Evolutionary conservation across 23 tunicate genomes (phyloP).

Genomic region (Styela clava): DNA sequence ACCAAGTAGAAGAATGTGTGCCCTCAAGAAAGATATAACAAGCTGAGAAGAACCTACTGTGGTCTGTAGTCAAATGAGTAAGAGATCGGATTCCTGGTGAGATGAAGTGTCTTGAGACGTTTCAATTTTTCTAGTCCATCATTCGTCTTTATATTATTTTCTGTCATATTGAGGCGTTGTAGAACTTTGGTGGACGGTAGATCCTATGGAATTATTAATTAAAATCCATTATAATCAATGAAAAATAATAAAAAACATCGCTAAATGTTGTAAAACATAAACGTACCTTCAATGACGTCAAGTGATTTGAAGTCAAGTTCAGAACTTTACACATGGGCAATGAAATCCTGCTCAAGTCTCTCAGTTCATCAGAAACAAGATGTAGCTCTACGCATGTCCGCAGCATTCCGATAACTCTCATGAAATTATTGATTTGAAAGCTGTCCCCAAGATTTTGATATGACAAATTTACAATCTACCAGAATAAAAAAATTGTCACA

Average conservation of each 20-base stretch:
- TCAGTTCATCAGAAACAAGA: conserved; percentile 52
- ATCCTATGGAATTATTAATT: conserved; percentile 1
- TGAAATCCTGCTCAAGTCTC: conserved; percentile 27
- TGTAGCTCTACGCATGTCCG: conserved; percentile 59
- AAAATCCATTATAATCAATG: too few species aligned
- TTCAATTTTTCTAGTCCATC: conserved; percentile 21
- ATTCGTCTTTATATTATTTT: not conserved
- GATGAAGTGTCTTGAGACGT: conserved; percentile 9
- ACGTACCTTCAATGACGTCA: conserved; percentile 66
- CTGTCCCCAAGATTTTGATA: conserved; percentile 81
- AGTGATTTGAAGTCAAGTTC: conserved; percentile 49
- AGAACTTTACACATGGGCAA: conserved; percentile 50
- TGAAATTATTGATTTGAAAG: conserved; percentile 62
- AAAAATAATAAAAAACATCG: too few species aligned
- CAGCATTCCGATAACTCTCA: conserved; percentile 41
- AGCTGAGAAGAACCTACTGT: conserved; percentile 10
- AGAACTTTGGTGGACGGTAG: conserved; percentile 10
- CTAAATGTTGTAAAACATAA: too few species aligned
- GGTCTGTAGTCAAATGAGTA: conserved; percentile 32
- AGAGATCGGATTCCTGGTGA: conserved; percentile 20
- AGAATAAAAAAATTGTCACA: conserved; percentile 7
- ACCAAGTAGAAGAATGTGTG: too few species aligned
- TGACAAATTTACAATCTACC: conserved; percentile 69
- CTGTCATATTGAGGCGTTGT: conserved; percentile 27
- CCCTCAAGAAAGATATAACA: too few species aligned